Evolutionary conservation across 2,797 vertebrate genomes (phyloP), one percentile per base, ranked within the genome.

Genomic region (Momotus momota): DNA sequence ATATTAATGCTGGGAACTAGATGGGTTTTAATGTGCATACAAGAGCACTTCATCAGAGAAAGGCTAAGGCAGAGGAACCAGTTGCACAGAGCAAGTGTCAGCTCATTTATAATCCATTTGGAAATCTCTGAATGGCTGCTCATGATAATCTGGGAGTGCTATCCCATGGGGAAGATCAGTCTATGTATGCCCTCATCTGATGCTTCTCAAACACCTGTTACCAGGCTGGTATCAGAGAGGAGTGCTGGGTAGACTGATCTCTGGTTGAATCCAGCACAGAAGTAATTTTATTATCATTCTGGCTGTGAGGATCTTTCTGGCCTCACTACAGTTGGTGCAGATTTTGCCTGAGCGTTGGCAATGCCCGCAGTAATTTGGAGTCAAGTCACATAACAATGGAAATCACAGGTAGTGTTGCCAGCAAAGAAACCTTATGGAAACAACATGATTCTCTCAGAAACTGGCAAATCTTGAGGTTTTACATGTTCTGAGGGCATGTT

Each of bases 101-200:
- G 90, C 77, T 96, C 88, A 49, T 94, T 93, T 90, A 82, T 71
- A 96, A 93, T 92, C 93, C 74, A 65, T 93, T 95, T 95, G 90
- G 66, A 88, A 78, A 96, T 87, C 78, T 67, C 67, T 94, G 70
- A 96, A 90, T 79, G 45, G 29, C 83, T 89, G 83, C 69, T 90
- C 27, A 6, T 7, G 45, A 31, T 77, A 73, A 88, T 70, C 74
- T 77, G 78, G 74, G 78, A 93, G 81, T 60, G 60, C 57, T 90
- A 62, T 87, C 81, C 67, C 51, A 11, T 22, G 64, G 51, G 81
- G 48, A 80, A 35, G 25, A 90, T 88, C 78, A 60, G 71, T 52
- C 27, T 70, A 23, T 25, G 31, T 2, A 2, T 81, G 83, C 51
- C 72, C 64, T 85, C 23, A 7, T 62, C 54, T 81, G 58, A 79